These are phyloP conservation scores for Hyposoter dolosus DNA, from an alignment of 2,888 invertebrate genomes.

Conservation along the genomic window DNA sequence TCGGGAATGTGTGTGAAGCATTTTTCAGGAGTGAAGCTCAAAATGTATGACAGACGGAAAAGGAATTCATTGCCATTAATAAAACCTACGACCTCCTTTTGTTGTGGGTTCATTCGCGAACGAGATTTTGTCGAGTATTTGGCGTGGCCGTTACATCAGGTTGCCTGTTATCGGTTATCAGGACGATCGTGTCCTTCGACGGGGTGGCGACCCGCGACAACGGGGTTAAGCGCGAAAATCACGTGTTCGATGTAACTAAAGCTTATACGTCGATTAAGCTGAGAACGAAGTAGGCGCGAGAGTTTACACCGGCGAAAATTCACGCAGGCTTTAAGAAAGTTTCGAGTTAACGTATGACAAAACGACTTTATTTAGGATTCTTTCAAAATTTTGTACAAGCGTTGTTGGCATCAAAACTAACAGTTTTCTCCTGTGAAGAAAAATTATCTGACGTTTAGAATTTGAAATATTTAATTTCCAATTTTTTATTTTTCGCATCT, in stretches of 20 bases:
- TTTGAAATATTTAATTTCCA: too few species aligned
- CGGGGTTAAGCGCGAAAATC: not conserved
- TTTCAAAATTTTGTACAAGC: too few species aligned
- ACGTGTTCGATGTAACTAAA: not conserved
- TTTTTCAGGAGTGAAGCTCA: not conserved
- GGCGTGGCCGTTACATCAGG: not conserved
- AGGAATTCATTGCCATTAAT: not conserved
- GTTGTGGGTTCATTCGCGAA: not conserved
- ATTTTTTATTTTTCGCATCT: too few species aligned
- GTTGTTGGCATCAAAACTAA: too few species aligned
- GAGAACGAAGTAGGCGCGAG: not conserved
- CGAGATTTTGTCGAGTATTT: constrained; percentile 1
- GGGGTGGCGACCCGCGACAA: constrained; percentile 1
- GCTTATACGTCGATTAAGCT: not conserved
- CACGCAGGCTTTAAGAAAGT: too few species aligned
- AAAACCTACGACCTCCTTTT: not conserved
- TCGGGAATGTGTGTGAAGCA: not conserved
- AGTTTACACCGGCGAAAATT: not conserved
- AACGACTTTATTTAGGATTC: too few species aligned
- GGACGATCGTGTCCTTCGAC: not conserved
- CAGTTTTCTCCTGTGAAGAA: too few species aligned
- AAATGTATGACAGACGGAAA: not conserved
- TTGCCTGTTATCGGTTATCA: not conserved
- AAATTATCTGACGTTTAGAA: too few species aligned
- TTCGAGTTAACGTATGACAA: too few species aligned